These are phyloP conservation scores for Pristis pectinata DNA, from an alignment of 2,797 vertebrate species.

Conservation along the genomic window DNA sequence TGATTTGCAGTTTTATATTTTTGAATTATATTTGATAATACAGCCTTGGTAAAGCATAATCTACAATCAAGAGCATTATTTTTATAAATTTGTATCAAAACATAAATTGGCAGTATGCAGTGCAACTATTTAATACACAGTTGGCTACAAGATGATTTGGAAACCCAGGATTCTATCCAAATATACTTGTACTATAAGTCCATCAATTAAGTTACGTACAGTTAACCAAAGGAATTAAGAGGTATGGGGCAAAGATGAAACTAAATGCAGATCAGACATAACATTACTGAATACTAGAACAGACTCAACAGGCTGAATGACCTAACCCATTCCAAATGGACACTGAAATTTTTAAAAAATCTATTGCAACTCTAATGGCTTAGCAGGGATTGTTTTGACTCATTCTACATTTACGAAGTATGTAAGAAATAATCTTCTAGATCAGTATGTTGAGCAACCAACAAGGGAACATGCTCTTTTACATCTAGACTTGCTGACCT, in stretches of 20 bases:
- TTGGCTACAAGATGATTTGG: background rate
- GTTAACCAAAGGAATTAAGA: too few species aligned
- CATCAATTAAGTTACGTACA: too few species aligned
- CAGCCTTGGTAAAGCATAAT: background rate
- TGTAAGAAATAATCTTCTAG: too few species aligned
- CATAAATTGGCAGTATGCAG: background rate
- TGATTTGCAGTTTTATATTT: background rate
- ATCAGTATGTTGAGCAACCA: too few species aligned
- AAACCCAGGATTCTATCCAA: background rate
- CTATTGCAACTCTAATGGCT: background rate
- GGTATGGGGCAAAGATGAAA: too few species aligned
- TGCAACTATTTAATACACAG: background rate
- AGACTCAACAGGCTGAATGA: too few species aligned
- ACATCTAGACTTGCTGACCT: too few species aligned
- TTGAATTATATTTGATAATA: constrained; percentile 21
- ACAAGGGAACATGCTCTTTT: too few species aligned
- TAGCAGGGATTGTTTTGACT: background rate
- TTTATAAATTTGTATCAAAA: background rate
- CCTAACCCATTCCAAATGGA: background rate
- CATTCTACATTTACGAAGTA: background rate
- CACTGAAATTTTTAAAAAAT: background rate
- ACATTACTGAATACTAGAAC: too few species aligned
- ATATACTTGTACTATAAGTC: background rate
- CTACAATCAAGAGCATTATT: background rate
- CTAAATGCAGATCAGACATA: too few species aligned